phyloP scores from a whole-genome alignment of 2,113 vertebrate species.

The Parus major region DNA sequence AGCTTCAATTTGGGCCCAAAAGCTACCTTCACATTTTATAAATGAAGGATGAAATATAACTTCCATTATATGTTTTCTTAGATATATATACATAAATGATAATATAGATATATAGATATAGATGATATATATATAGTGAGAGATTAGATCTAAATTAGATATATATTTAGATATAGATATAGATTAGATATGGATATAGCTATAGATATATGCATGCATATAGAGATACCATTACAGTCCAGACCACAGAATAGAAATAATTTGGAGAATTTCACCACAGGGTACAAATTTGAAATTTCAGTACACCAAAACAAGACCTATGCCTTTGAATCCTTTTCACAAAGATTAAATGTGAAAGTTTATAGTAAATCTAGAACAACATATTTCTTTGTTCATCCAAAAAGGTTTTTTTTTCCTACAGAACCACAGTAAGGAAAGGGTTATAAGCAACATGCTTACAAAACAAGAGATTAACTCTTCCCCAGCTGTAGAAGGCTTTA shows the following conservation, averaged over 20 bases:
- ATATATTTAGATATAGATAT: background rate
- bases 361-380: background rate
- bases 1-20: background rate
- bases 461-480: background rate
- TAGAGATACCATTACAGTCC: background rate
- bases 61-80: background rate
- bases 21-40: background rate
- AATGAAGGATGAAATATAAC: background rate
- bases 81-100: background rate
- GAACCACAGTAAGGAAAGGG: background rate
- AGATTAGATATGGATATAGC: background rate
- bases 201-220: background rate
- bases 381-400: background rate
- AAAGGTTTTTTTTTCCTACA: rapidly evolving
- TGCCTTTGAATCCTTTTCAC: background rate
- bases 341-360: background rate
- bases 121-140: background rate
- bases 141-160: background rate
- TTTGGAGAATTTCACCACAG: background rate
- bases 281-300: background rate
- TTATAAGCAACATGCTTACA: background rate
- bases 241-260: background rate
- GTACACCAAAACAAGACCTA: background rate
- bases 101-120: background rate
- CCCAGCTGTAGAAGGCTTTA: background rate